Base-by-base conservation (phyloP, 1,140 invertebrate genomes). In the Dendroctonus ponderosae region DNA sequence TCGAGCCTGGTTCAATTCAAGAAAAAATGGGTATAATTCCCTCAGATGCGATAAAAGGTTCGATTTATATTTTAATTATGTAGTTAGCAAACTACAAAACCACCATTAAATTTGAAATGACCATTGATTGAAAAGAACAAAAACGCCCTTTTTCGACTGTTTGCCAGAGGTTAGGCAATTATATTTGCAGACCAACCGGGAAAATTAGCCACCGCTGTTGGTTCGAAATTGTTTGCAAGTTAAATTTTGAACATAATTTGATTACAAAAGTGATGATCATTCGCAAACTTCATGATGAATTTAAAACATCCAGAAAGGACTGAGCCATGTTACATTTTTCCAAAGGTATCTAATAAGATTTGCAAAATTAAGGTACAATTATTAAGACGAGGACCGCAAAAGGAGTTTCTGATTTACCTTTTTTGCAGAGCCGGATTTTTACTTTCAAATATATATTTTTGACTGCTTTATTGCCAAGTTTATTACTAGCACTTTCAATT, bases 151-250 rank as follows among this genome's bases (percentile, higher is more conserved):
- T 26, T 26, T 26, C 26, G 26, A 26, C 26, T 26, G 26, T 52
- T 52, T 26, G 50, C 50, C 50, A 15, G 38, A 15, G 50, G 50
- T 9, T 12, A 12, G 38, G 46, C 50, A 26, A 52, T 52, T 52
- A 52, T 52, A 52, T 15, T 26, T 52, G 50, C 50, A 52, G 50
- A 12, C 53, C 26, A 56, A 56, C 53, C n/a, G 37, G 7, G 26
- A 56, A 56, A 56, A 39, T 39, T 56, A 59, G 41, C 43, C 57
- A 59, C 57, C 57, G 48, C 42, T 59, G 57, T 46, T 59, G 14
- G 57, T 59, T 59, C 42, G 48, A 59, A 59, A 59, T 42, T 59
- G 42, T 59, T 59, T 59, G 57, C 41, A 59, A 59, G 44, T 59
- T 59, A 59, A 59, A 59, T 59, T 44, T 59, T 48, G 14, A 46